Percentiles rank a stretch among this genome's conserved stretches.
These are phyloP conservation scores for Zoroaster sp. DNA, from an alignment of 53 echinoderm and acorn worm genomes.

Conservation along the genomic window DNA sequence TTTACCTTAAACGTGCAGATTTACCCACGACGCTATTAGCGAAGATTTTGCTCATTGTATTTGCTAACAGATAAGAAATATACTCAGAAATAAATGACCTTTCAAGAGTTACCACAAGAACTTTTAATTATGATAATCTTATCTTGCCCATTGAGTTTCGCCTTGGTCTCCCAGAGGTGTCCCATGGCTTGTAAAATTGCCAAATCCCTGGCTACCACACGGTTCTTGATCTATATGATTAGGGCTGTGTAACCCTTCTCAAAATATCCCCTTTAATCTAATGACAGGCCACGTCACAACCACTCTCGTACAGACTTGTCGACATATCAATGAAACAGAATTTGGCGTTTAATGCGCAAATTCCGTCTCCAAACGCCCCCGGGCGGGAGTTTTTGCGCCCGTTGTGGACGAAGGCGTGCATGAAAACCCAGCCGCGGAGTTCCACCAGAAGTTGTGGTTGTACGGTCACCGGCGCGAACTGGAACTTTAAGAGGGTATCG, in stretches of 20 bases:
- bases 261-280: neutral
- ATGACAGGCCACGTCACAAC: neutral
- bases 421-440: slow-evolving; percentile 31
- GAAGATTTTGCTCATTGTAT: too few species aligned
- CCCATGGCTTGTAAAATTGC: neutral
- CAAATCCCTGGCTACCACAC: neutral
- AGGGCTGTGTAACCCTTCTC: neutral
- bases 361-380: neutral
- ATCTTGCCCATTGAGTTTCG: neutral
- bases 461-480: neutral
- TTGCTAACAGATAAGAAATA: too few species aligned
- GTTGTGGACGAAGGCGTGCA: neutral
- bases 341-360: slow-evolving; percentile 42
- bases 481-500: slow-evolving; percentile 10
- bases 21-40: too few species aligned
- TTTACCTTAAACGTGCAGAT: too few species aligned
- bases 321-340: neutral
- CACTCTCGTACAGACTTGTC: neutral
- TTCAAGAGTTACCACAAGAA: neutral
- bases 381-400: slow-evolving; percentile 5
- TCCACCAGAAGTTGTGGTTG: slow-evolving; percentile 45
- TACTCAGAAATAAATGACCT: too few species aligned
- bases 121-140: neutral
- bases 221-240: neutral
- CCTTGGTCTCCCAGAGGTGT: neutral